A percentile compares a stretch with the other conserved stretches of the same genome.
Evolutionary conservation across 2,888 invertebrate genomes (phyloP).

Genomic region (Acronicta leporina): DNA sequence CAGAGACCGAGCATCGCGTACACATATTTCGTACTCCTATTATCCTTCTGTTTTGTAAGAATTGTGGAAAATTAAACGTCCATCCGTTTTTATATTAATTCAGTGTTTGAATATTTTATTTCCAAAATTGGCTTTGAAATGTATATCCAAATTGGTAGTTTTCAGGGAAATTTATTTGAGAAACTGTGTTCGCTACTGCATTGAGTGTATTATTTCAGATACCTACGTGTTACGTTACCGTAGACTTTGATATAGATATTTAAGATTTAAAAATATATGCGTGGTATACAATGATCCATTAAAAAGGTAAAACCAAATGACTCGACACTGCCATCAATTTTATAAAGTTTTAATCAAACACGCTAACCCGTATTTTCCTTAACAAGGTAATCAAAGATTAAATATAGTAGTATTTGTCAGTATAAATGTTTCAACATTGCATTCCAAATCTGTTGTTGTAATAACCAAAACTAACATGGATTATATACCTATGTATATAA

Average conservation of each 20-base stretch:
- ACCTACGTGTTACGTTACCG: constrained; percentile 37
- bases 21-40: constrained; percentile 64
- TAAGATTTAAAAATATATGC: constrained; percentile 27
- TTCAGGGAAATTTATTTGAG: constrained; percentile 4
- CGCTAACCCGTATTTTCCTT: background rate
- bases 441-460: constrained; percentile 36
- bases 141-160: constrained; percentile 15
- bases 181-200: constrained; percentile 22
- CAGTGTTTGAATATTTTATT: constrained; percentile 44
- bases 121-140: constrained; percentile 36
- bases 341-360: constrained; percentile 28
- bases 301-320: constrained; percentile 23
- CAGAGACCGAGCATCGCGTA: constrained; percentile 66
- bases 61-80: constrained; percentile 72
- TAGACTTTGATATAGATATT: constrained; percentile 38
- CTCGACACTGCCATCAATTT: constrained; percentile 56
- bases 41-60: constrained; percentile 72
- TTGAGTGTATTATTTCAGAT: constrained; percentile 34
- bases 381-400: background rate
- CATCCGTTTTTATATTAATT: constrained; percentile 55
- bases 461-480: constrained; percentile 19
- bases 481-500: constrained; percentile 17
- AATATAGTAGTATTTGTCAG: background rate
- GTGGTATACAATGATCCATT: constrained; percentile 26
- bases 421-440: constrained; percentile 14